These are phyloP conservation scores for Poecilia gillii DNA, from an alignment of 2,797 vertebrate genomes.

Conservation along the genomic window DNA sequence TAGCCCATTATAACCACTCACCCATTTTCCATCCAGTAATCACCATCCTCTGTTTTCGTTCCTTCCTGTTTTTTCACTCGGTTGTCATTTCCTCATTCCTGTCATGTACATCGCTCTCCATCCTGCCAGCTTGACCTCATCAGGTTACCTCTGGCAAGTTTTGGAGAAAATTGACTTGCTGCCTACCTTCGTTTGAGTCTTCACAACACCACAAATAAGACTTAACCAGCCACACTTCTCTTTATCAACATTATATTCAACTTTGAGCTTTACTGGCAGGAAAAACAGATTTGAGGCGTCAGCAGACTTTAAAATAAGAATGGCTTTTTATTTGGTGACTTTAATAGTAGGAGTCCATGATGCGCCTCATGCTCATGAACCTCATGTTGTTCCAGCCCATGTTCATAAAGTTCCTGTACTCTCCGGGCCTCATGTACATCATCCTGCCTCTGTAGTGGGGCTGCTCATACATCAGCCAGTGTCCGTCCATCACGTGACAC, in stretches of 20 bases:
- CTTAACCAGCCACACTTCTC: no score
- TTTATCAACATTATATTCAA: no score
- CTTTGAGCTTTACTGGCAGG: background rate
- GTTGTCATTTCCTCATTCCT: background rate
- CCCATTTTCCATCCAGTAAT: background rate
- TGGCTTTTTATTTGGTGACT: background rate
- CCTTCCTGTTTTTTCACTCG: background rate
- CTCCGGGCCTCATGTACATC: constrained; percentile 23
- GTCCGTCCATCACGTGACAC: constrained; percentile 11
- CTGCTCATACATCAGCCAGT: constrained; percentile 20
- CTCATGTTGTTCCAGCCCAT: constrained; percentile 2
- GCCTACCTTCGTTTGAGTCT: background rate
- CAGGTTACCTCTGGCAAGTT: background rate
- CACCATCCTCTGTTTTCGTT: background rate
- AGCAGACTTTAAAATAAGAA: background rate
- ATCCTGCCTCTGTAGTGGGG: constrained; percentile 22
- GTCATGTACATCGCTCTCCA: background rate
- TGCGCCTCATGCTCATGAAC: constrained; percentile 27
- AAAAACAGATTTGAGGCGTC: background rate
- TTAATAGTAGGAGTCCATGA: constrained; percentile 13
- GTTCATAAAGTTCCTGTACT: constrained; percentile 22
- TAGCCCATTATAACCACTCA: background rate
- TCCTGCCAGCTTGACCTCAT: background rate
- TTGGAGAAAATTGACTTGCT: background rate
- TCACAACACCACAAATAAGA: no score